Evolutionary conservation across 2,113 vertebrate genomes (phyloP), one percentile per base, ranked within the genome.

Genomic region (Leiothrix lutea): DNA sequence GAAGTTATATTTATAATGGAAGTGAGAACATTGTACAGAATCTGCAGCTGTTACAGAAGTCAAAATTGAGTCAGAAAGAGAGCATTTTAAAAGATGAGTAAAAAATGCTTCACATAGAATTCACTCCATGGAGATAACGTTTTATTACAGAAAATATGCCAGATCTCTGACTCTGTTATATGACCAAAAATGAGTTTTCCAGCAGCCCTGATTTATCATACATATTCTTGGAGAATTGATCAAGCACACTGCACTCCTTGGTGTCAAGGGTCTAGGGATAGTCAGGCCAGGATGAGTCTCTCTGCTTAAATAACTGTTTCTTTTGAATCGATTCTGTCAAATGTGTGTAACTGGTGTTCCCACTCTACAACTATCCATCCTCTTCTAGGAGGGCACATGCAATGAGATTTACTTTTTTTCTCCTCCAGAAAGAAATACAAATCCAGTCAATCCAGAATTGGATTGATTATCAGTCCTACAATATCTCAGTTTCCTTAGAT

Each of bases 1-100:
- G 18, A 86, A 95, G 86, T 56, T 78, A 40, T 73, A 87, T 75
- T 91, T 91, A 53, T 86, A 83, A 64, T 67, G 28, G 14, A 90
- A 92, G 29, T 57, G 36, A 94, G 54, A 95, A 92, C 4, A 20
- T 7, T 80, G 50, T 61, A 89, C 45, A 91, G 57, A 94, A 79
- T 48, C 53, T 78, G 51, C 80, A 88, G 86, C 69, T 81, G 86
- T 81, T 90, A 72, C 1, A 78, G 7, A 83, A 90, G 72, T 67
- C 29, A 78, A 92, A 88, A 90, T 4, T 77, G 66, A 87, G 66
- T 80, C 45, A 88, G 74, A 71, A 91, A 86, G 16, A 42, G 5
- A 50, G 3, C 17, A 84, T 94, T 88, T 92, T 72, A 69, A 91
- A 91, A 84, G n/a, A 42, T 0, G 0, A 74, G 78, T 91, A n/a